Base-by-base conservation (phyloP, 2,113 vertebrate species). In the Miniopterus natalensis region DNA sequence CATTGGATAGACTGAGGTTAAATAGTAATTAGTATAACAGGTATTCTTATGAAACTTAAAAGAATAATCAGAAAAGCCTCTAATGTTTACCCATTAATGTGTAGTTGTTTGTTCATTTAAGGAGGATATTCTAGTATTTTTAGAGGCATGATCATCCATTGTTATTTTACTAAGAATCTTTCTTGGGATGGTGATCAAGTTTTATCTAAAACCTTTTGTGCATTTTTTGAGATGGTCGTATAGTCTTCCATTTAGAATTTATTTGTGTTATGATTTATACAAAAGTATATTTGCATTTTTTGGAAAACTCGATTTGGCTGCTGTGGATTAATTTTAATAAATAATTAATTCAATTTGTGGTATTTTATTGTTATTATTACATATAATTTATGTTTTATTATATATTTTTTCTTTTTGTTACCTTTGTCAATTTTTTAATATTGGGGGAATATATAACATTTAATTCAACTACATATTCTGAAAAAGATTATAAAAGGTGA, bases 1-100 rank as follows among this genome's bases (percentile, higher is more conserved):
- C 73, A 36, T 90, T 91, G 96, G 88, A 61, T 47, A 57, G 15
- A 73, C 57, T 88, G 29, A 85, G 20, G 15, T 68, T 95, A 78
- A 85, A 18, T 70, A 71, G 40, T 59, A 86, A 86, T 42, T 81
- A 66, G 15, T 11, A 93, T 3, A 70, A 12, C 8, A 86, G n/a
- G 25, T 0, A 59, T 47, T 3, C 11, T 53, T 65, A 68, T 71
- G 25, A 68, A 53, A 27, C 45, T 90, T 70, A 45, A 91, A 68
- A 74, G 68, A 78, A 42, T 51, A 31, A 63, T 40, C 84, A 6
- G 17, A 57, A 73, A 87, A 84, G 10, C 1, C 11, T 92, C 5
- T 65, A 92, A 25, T 65, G 4, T 1, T 75, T 90, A 3, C 27
- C 20, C 10, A 40, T 59, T 87, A 66, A 42, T 63, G 18, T 27